A percentile compares a stretch with the other conserved stretches of the same genome.
These are phyloP conservation scores for Stichodactyla mertensii DNA, from an alignment of 64 coral and sea anemone genomes.

Conservation along the genomic window DNA sequence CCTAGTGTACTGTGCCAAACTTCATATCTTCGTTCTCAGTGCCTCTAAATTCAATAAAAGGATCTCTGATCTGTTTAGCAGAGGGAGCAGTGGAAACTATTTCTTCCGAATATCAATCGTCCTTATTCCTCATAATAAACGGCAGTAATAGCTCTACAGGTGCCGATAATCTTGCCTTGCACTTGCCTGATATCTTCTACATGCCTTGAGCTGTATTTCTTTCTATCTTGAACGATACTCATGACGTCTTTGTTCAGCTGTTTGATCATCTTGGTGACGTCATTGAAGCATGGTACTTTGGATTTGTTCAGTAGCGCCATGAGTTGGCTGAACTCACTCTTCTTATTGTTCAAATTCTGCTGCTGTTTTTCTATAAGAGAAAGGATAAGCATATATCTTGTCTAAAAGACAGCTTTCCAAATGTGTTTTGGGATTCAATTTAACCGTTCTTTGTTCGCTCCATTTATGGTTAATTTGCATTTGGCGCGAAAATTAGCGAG, in stretches of 20 bases:
- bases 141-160: constrained; percentile 46
- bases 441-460: too few relatives aligned
- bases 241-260: constrained; percentile 50
- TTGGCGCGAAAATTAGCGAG: too few relatives aligned
- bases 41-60: too few relatives aligned
- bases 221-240: constrained; percentile 51
- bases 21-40: too few relatives aligned
- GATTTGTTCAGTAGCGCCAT: constrained; percentile 32
- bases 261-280: constrained; percentile 26
- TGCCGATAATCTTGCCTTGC: constrained; percentile 59
- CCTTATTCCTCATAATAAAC: constrained; percentile 69
- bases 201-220: constrained; percentile 64
- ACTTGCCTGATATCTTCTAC: constrained; percentile 58
- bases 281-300: constrained; percentile 42
- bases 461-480: too few relatives aligned
- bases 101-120: not conserved
- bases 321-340: constrained; percentile 31
- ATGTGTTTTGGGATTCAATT: not conserved
- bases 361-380: constrained; percentile 46
- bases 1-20: too few relatives aligned
- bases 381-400: not conserved
- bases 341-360: constrained; percentile 34
- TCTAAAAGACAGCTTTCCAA: not conserved
- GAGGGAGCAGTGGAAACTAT: not conserved
- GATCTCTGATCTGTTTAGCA: not conserved